Evolutionary conservation across 2,888 invertebrate genomes (phyloP), one percentile per base, ranked within the genome.

Genomic region (Chaetoderma sp.): DNA sequence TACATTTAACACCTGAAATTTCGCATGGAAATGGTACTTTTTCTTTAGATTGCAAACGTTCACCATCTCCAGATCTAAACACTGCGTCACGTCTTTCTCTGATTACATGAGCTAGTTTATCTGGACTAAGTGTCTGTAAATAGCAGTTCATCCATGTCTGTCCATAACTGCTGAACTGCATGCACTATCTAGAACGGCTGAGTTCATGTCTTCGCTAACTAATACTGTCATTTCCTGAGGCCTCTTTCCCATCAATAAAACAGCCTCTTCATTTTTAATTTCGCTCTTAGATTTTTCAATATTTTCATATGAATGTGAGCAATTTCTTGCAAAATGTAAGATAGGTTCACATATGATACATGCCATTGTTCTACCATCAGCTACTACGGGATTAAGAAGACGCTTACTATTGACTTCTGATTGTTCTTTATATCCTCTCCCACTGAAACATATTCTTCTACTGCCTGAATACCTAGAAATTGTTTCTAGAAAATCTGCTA

Each of bases 21-120:
- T 57, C 57, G 28, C 57, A 57, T 36, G 57, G 23, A 36, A 69
- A 49, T 39, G 56, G 54, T 44, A 57, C n/a, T 2, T 13, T 57
- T 44, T 42, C 33, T 30, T 42, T 39, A 16, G 57, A 57, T 23
- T 57, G 23, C 2, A 57, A 44, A 39, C 18, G 16, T 18, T 23
- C 4, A 42, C 57, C 45, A 0, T 44, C 42, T n/a, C 57, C 57
- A 57, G 44, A 57, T 44, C 44, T 57, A 42, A 57, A 57, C 6
- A 25, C 44, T 16, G 23, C 27, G 27, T 57, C 42, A 32, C 57
- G 39, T 16, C 44, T 13, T 1, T 6, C 28, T 8, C 25, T 39
- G 16, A 6, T 25, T 6, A 57, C 57, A 18, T 50, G 57, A 16
- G 16, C 27, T 25, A 13, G 21, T 25, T 50, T 13, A 50, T 25